These are phyloP conservation scores for Antennarius striatus DNA, from an alignment of 2,113 vertebrate species.

Conservation along the genomic window DNA sequence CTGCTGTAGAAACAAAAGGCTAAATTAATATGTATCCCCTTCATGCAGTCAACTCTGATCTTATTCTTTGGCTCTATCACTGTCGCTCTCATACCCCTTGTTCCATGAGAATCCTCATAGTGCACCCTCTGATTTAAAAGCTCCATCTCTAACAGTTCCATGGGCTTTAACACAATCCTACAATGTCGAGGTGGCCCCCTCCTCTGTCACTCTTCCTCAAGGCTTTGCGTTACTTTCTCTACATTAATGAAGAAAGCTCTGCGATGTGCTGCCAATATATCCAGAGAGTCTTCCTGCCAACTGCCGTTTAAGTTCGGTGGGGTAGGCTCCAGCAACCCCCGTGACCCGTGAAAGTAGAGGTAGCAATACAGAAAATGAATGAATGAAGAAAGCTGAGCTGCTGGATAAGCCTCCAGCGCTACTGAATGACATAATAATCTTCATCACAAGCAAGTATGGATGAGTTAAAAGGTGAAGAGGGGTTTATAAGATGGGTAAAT, in stretches of 20 bases:
- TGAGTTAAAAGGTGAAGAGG: conserved; percentile 8
- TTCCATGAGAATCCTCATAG: conserved; percentile 19
- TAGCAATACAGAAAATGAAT: not conserved
- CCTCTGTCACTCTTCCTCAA: conserved; percentile 31
- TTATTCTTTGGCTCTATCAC: conserved; percentile 3
- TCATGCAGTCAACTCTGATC: conserved; percentile 9
- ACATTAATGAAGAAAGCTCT: not conserved
- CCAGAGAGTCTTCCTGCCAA: no score
- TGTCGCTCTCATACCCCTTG: conserved; percentile 12
- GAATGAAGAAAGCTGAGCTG: no score
- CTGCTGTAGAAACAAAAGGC: conserved; percentile 12
- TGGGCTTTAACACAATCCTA: conserved; percentile 36
- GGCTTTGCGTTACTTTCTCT: not conserved
- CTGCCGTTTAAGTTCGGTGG: no score
- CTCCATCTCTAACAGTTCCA: conserved; percentile 58
- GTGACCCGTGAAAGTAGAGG: no score
- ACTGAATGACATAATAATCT: not conserved
- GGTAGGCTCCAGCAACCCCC: no score
- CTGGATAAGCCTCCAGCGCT: no score
- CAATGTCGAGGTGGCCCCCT: conserved; percentile 26
- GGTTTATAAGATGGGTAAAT: conserved; percentile 22
- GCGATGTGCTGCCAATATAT: no score
- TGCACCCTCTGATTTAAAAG: conserved; percentile 37
- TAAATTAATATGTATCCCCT: conserved; percentile 9
- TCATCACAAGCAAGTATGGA: not conserved